phyloP scores from a whole-genome alignment of 2,888 invertebrate species.

The Biston stratarius region DNA sequence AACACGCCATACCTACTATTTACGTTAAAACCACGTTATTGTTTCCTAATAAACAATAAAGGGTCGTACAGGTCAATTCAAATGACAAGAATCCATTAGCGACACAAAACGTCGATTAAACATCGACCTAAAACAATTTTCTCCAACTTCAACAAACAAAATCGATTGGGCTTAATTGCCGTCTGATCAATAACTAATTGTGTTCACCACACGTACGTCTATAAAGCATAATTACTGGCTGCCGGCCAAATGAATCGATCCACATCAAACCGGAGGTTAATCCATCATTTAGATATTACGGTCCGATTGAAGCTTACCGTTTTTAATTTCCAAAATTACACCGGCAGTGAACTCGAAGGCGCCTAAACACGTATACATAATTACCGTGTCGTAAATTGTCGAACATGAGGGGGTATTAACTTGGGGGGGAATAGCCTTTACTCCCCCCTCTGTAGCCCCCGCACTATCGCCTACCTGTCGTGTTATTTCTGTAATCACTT shows the following conservation, averaged over 20 bases:
- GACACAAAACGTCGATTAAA: conserved; percentile 80
- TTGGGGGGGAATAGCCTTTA: conserved; percentile 46
- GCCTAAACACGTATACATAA: conserved; percentile 80
- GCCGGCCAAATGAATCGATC: conserved; percentile 85
- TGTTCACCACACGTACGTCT: conserved; percentile 83
- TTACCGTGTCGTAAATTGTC: conserved; percentile 82
- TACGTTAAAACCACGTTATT: conserved; percentile 58
- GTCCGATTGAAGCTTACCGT: conserved; percentile 82
- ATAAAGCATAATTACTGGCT: conserved; percentile 86
- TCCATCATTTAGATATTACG: conserved; percentile 86
- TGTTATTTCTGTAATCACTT: conserved; percentile 85
- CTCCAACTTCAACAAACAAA: conserved; percentile 85
- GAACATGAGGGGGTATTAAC: conserved; percentile 70
- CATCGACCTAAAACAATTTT: conserved; percentile 84
- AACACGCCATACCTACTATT: conserved; percentile 46
- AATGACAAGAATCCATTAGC: conserved; percentile 80
- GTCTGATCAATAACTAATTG: conserved; percentile 86
- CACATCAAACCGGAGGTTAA: conserved; percentile 84
- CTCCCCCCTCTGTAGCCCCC: conserved; percentile 49
- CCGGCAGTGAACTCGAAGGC: conserved; percentile 68
- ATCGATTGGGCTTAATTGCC: conserved; percentile 85
- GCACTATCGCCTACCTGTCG: conserved; percentile 75
- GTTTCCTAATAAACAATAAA: conserved; percentile 71
- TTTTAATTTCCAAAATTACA: conserved; percentile 86
- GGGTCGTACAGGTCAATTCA: conserved; percentile 63